Conservation (phyloP, 1,140 invertebrate species). For the Helicoverpa zea region DNA sequence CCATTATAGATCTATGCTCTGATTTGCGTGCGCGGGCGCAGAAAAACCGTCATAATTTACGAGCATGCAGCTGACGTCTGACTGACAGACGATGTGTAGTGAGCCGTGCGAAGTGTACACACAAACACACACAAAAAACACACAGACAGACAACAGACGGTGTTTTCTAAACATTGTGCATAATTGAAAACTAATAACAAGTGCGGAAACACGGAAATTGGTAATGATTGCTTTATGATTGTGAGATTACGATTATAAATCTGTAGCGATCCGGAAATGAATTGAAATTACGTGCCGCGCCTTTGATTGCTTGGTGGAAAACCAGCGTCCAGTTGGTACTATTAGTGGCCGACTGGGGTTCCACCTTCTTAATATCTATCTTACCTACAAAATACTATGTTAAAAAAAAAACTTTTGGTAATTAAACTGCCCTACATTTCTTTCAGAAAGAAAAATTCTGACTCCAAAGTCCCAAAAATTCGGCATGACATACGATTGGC, state of each 20-base stretch:
- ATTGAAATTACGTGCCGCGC: constrained; percentile 15
- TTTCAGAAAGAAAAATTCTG: too few species aligned
- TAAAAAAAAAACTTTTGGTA: too few species aligned
- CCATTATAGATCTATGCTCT: constrained; percentile 54
- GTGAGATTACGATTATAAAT: constrained; percentile 25
- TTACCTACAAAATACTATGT: background rate
- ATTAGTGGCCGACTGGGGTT: background rate
- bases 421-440: too few species aligned
- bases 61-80: constrained; percentile 65
- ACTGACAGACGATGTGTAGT: constrained; percentile 68
- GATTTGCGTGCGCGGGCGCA: constrained; percentile 75
- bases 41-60: constrained; percentile 77
- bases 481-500: too few species aligned
- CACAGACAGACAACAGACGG: background rate
- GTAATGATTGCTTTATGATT: constrained; percentile 27
- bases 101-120: constrained; percentile 57
- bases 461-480: too few species aligned
- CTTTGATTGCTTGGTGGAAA: constrained; percentile 7
- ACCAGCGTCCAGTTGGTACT: background rate
- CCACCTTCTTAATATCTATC: background rate
- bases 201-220: constrained; percentile 13
- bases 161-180: constrained; percentile 18
- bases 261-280: constrained; percentile 31
- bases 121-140: constrained; percentile 1
- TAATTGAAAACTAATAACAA: constrained; percentile 25